Base-by-base conservation (phyloP, 2,113 vertebrate species). In the Cryptoleucopteryx plumbea region DNA sequence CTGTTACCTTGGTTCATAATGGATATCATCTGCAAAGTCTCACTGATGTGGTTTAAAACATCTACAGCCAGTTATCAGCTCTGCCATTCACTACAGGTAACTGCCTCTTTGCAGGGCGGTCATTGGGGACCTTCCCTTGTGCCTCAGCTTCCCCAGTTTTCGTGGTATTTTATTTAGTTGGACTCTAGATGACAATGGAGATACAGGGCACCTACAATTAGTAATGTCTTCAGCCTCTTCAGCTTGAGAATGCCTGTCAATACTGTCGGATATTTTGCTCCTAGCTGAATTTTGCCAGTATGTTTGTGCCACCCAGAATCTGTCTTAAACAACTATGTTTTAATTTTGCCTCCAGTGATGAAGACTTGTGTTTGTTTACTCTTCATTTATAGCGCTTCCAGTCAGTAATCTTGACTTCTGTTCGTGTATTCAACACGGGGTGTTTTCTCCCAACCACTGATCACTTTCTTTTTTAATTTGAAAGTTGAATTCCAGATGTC, bases 381-480 rank as follows among this genome's bases (percentile, higher is more conserved):
- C 48, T 67, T 50, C 5, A 12, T 47, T 66, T 75, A 6, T 36
- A 32, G 31, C 4, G 38, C 40, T 72, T 55, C 40, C 75, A 65
- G 47, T 50, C 75, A 63, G 19, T 16, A 34, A 58, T 53, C 77
- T 77, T 29, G 23, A 25, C 50, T 70, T 36, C 42, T 78, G 21
- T 67, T 36, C 22, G 10, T 22, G 12, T 34, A 18, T 26, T 67
- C 34, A 15, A 0, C 21, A 15, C 0, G 1, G 10, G 14, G 3
- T 19, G 21, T 72, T 77, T 52, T 56, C n/a, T 50, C 36, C n/a
- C 42, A 31, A 27, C 14, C 27, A 29, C 66, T 56, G 16, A 61
- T 67, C 11, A 1, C 52, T 73, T 70, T 11, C 31, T 72, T 82
- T 61, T 62, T 42, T 38, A 68, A 42, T 31, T 56, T 67, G 34